Percentiles rank a stretch among this genome's conserved stretches.
Evolutionary conservation across 1,140 invertebrate genomes (phyloP).

Genomic region (Lanistes nyassanus): DNA sequence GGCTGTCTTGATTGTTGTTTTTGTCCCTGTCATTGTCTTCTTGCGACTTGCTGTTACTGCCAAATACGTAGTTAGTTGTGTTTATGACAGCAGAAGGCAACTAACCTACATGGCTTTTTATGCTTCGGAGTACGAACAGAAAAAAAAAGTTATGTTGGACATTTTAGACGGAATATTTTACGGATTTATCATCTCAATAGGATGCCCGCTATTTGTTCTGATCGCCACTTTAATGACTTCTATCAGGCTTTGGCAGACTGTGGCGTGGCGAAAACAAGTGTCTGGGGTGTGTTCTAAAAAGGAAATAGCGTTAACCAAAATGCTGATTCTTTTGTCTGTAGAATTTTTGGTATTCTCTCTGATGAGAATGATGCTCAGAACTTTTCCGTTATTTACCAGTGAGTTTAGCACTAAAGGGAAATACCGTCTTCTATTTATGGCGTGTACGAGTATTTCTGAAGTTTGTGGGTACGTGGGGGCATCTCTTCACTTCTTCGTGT

Average conservation of each 20-base stretch:
- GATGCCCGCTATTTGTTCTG: background rate
- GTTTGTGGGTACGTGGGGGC: background rate
- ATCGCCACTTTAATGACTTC: constrained; percentile 3
- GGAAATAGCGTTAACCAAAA: background rate
- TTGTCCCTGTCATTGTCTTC: too few species aligned
- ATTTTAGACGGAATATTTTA: background rate
- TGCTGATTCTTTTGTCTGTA: constrained; percentile 3
- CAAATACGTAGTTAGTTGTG: too few species aligned
- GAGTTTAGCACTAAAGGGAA: background rate
- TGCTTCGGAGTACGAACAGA: too few species aligned
- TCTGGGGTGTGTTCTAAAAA: background rate
- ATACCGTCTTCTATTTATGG: background rate
- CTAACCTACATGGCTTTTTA: too few species aligned
- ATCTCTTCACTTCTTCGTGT: background rate
- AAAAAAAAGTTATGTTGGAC: constrained; percentile 3
- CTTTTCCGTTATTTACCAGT: background rate
- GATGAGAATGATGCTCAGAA: background rate
- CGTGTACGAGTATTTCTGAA: background rate
- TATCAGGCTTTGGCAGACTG: background rate
- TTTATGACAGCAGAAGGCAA: background rate
- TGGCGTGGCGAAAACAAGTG: background rate
- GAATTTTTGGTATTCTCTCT: background rate
- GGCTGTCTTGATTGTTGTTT: too few species aligned
- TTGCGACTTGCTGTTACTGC: too few species aligned
- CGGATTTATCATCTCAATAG: background rate